phyloP scores from a whole-genome alignment of 2,113 vertebrate genomes.

The Capreolus pygargus region DNA sequence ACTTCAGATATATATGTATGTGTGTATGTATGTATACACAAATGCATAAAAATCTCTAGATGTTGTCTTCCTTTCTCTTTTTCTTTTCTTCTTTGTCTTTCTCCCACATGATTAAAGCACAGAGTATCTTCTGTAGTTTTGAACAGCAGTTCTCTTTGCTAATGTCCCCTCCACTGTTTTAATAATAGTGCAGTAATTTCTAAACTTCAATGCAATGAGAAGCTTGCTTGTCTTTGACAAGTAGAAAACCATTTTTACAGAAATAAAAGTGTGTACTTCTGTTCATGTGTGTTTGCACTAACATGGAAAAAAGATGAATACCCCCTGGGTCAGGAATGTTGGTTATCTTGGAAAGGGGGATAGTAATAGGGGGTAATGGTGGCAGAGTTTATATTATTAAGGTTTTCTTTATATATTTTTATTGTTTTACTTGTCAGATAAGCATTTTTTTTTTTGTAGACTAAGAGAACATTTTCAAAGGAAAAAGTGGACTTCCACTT shows the following conservation, averaged over 20 bases:
- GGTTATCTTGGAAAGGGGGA: not conserved
- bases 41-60: not conserved
- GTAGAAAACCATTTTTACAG: not conserved
- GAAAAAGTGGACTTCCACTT: not conserved
- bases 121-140: not conserved
- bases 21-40: accelerated
- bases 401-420: not conserved
- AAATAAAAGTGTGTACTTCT: not conserved
- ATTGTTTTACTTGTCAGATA: not conserved
- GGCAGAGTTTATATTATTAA: not conserved
- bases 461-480: not conserved
- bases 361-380: not conserved
- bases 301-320: not conserved
- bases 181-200: not conserved
- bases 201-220: not conserved
- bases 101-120: not conserved
- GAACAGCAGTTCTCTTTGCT: not conserved
- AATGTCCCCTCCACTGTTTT: not conserved
- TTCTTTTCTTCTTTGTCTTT: not conserved
- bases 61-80: not conserved
- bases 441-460: not conserved
- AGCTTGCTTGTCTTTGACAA: not conserved
- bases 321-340: not conserved
- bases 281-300: not conserved
- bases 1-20: not conserved